Percentiles rank a stretch among this genome's conserved stretches.
Evolutionary conservation across 2,113 vertebrate species (phyloP).

Genomic region (Hippoglossus stenolepis): DNA sequence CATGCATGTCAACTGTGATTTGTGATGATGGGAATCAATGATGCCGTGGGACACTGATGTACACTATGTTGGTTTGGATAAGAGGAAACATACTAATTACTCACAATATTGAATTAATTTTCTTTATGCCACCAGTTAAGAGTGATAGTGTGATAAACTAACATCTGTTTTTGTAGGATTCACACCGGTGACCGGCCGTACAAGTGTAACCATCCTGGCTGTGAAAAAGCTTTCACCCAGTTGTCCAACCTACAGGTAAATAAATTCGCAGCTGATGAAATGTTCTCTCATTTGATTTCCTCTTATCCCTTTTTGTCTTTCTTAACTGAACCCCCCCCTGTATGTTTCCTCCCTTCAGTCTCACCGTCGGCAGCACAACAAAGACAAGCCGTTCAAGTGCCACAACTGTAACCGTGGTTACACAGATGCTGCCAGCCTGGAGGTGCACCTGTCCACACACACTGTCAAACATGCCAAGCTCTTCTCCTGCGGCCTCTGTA

Average conservation of each 20-base stretch:
- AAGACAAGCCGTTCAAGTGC: slow-evolving; percentile 99
- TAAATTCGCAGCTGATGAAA: background rate
- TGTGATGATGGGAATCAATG: background rate
- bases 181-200: slow-evolving; percentile 97
- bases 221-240: slow-evolving; percentile 97
- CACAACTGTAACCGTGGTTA: slow-evolving; percentile 98
- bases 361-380: slow-evolving; percentile 98
- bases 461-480: slow-evolving; percentile 99
- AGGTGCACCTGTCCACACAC: slow-evolving; percentile 97
- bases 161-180: slow-evolving; percentile 82
- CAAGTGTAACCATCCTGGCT: slow-evolving; percentile 96
- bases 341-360: slow-evolving; percentile 83
- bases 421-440: slow-evolving; percentile 93
- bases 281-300: background rate
- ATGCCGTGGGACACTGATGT: no score
- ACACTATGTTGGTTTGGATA: no score
- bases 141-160: background rate
- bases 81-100: no score
- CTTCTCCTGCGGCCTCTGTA: slow-evolving; percentile 96
- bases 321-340: background rate
- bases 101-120: no score
- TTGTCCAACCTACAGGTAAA: slow-evolving; percentile 96
- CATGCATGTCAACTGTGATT: background rate
- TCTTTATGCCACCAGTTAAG: background rate
- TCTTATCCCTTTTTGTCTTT: background rate